Base-by-base conservation (phyloP, 2,888 invertebrate genomes). In the Hydropsyche betteni region DNA sequence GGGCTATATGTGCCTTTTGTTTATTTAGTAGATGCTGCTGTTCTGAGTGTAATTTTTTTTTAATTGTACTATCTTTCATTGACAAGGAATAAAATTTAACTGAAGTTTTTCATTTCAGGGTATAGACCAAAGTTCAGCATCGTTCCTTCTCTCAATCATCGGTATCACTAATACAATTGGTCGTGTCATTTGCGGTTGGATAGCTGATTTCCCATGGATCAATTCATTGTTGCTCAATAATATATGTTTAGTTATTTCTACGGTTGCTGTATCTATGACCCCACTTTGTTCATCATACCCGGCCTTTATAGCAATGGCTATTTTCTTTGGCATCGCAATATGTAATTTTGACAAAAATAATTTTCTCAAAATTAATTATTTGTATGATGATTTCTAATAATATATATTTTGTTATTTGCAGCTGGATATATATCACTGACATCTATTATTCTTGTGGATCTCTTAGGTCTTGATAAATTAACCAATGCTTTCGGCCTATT, bases 391-490 rank as follows among this genome's bases (percentile, higher is more conserved):
- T 10, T 34, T 53, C 0, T 68, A 12, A 68, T 6, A 38, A 14
- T 8, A 33, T 53, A 33, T 34, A 10, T 53, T 52, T 53, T 34
- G 2, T 64, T 12, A 24, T 24, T 84, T 85, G 34, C 88, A 96
- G 96, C 98, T 79, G 98, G 98, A 78, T 99, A 97, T 87, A 98
- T 99, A 82, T 98, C 98, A 8, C 88, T 99, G 76, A 99, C 99
- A 58, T 99, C 99, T 69, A 98, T 99, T 83, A 97, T 99, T 83
- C 89, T 99, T 79, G 98, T 98, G 80, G 98, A 99, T 85, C 89
- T 99, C 52, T 89, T 99, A 69, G 99, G 99, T 1, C 87, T 99
- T 83, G 98, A 98, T 83, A 95, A 95, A 84, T 87, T 99, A 80
- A 99, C 99, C 68, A 99, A 97, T 84, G 98, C 98, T 68, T 99